Conservation (phyloP, 2,888 invertebrate genomes). For the Perithous albicinctus region DNA sequence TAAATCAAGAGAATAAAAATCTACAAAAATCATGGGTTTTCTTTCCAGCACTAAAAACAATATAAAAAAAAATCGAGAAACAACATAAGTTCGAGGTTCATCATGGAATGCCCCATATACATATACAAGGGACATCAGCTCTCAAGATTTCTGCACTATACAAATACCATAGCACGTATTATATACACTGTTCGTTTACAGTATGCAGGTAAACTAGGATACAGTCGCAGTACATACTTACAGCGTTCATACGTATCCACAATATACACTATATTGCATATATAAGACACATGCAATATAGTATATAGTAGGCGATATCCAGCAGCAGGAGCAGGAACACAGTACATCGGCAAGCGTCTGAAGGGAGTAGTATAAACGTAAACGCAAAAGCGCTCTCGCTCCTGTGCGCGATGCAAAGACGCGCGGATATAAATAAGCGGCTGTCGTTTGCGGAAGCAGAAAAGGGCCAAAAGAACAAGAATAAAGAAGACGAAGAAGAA, state of each 20-base stretch:
- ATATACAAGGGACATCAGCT: background rate
- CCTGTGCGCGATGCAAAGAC: slow-evolving; percentile 80
- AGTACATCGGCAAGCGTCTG: slow-evolving; percentile 28
- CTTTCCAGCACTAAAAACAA: no score
- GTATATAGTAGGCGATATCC: slow-evolving; percentile 22
- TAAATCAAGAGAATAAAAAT: no score
- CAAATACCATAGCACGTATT: slow-evolving; percentile 3
- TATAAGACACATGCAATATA: background rate
- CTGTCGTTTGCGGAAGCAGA: slow-evolving; percentile 85
- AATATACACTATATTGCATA: no score
- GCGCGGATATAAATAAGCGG: slow-evolving; percentile 84
- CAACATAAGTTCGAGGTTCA: no score
- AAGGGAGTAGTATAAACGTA: slow-evolving; percentile 55
- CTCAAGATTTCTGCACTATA: background rate
- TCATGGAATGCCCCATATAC: no score
- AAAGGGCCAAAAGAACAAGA: slow-evolving; percentile 83
- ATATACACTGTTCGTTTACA: slow-evolving; percentile 1
- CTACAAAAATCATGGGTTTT: no score
- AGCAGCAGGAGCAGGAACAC: slow-evolving; percentile 17
- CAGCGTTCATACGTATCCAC: background rate
- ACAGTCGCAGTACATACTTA: slow-evolving; percentile 17
- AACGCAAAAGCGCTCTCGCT: slow-evolving; percentile 76
- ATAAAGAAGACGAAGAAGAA: slow-evolving; percentile 77
- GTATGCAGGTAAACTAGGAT: slow-evolving; percentile 12
- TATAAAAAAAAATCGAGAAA: no score